Percentiles rank a stretch among this genome's conserved stretches.
Conservation (phyloP, 2,113 vertebrate species). For the Euleptes europaea region DNA sequence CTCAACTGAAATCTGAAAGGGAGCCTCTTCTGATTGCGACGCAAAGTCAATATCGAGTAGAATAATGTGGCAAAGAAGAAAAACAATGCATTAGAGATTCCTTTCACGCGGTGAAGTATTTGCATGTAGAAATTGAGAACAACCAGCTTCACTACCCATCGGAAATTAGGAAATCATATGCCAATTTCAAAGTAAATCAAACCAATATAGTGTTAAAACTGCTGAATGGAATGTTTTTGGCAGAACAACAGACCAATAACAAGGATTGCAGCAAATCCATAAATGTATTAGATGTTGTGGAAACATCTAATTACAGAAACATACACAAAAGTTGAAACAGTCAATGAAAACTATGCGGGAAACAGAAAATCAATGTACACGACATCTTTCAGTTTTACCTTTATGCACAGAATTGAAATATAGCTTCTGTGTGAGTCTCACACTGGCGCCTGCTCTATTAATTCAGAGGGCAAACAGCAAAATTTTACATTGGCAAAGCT, state of each 20-base stretch:
- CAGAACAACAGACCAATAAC: not conserved
- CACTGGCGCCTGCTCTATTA: not conserved
- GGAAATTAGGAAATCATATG: not conserved
- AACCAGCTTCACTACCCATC: not conserved
- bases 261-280: slow-evolving; percentile 10
- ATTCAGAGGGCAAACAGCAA: not conserved
- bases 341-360: slow-evolving; percentile 24
- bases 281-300: slow-evolving; percentile 25
- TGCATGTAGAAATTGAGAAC: not conserved
- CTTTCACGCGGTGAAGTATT: not conserved
- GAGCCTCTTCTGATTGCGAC: not conserved
- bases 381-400: not conserved
- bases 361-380: slow-evolving; percentile 1
- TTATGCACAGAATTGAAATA: not conserved
- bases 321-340: slow-evolving; percentile 28
- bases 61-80: not conserved
- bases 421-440: not conserved
- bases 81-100: not conserved
- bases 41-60: not conserved
- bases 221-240: not conserved
- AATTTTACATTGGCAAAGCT: not conserved
- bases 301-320: slow-evolving; percentile 31
- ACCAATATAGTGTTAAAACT: slow-evolving; percentile 15
- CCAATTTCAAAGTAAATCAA: slow-evolving; percentile 12
- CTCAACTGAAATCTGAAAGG: not conserved